Percentiles rank a stretch among this genome's conserved stretches.
Conservation (phyloP, 2,797 vertebrate species). For the Halcyon smyrnensis region DNA sequence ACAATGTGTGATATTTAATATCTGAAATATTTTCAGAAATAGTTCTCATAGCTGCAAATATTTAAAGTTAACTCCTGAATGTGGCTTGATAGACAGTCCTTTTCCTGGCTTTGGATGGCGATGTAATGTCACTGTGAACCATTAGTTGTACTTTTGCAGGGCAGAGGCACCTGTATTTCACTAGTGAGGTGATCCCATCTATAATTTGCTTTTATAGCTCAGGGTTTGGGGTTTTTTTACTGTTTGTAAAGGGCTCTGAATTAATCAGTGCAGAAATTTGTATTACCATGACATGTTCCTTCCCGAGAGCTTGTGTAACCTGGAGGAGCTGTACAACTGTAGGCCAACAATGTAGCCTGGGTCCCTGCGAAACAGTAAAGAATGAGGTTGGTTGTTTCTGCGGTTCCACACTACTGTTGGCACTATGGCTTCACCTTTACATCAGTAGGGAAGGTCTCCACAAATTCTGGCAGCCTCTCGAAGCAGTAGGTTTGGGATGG, state of each 20-base stretch:
- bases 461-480: not conserved
- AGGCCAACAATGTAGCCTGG: not conserved
- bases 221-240: not conserved
- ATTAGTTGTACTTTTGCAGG: not conserved
- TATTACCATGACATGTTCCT: conserved; percentile 37
- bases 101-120: not conserved
- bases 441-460: not conserved
- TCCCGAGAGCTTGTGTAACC: not conserved
- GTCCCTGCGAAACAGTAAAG: not conserved
- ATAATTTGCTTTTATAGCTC: not conserved
- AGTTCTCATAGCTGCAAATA: not conserved
- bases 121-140: not conserved
- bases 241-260: conserved; percentile 47
- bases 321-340: not conserved
- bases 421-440: not conserved
- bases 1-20: not conserved
- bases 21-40: conserved; percentile 40
- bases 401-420: not conserved
- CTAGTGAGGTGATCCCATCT: not conserved
- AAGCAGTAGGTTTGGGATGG: not conserved
- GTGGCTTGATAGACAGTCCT: not conserved
- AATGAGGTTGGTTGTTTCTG: not conserved
- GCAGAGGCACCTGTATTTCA: not conserved
- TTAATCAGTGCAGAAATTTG: not conserved
- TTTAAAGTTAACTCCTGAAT: not conserved